Conservation (phyloP, 2,797 vertebrate species). For the Acrossocheilus wenchowensis region DNA sequence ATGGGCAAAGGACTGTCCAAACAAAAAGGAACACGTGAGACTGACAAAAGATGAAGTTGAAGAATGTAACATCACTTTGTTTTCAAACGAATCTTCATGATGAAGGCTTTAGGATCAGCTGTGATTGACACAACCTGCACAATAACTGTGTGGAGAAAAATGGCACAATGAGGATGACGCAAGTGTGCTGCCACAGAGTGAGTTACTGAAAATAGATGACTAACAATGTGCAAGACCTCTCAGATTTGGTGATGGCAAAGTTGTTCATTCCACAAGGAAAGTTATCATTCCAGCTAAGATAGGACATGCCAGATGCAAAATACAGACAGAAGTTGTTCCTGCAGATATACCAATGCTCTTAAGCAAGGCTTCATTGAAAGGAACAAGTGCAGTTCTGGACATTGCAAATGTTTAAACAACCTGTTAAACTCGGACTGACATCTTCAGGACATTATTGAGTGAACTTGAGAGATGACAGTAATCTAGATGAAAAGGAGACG, state of each 20-base stretch:
- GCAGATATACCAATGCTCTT: conserved; percentile 46
- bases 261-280: conserved; percentile 45
- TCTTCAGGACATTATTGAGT: conserved; percentile 15
- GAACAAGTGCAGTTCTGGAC: conserved; percentile 29
- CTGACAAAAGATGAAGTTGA: background rate
- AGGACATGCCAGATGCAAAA: background rate
- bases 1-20: background rate
- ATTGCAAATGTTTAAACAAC: conserved; percentile 8
- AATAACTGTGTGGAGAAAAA: conserved; percentile 42
- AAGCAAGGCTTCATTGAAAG: conserved; percentile 49
- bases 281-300: conserved; percentile 46
- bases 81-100: conserved; percentile 27
- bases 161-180: conserved; percentile 39
- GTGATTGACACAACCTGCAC: conserved; percentile 59
- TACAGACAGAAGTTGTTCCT: conserved; percentile 42
- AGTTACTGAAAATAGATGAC: conserved; percentile 7
- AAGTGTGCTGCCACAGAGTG: background rate
- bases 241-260: conserved; percentile 44
- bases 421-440: background rate
- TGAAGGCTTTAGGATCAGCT: conserved; percentile 49
- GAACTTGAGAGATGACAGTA: background rate
- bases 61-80: background rate
- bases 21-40: background rate
- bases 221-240: conserved; percentile 39
- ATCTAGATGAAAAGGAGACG: background rate